Percentiles rank a stretch among this genome's conserved stretches.
Conservation (phyloP, 1,140 invertebrate genomes). For the Drosophila auraria region DNA sequence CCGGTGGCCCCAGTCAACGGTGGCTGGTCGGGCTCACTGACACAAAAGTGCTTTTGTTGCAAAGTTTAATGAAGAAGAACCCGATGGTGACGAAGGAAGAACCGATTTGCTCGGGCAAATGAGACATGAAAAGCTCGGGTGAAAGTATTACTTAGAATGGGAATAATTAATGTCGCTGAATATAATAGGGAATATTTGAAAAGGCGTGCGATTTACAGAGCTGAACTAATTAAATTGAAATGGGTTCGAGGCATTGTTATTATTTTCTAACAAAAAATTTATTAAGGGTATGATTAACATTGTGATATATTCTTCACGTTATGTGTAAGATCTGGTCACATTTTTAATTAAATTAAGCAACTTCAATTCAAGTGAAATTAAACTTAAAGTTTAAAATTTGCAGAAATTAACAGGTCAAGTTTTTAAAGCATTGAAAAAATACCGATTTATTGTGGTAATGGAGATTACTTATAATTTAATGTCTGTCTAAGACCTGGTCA, state of each 20-base stretch:
- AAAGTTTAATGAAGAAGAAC: slow-evolving; percentile 65
- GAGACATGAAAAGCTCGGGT: slow-evolving; percentile 28
- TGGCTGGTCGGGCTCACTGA: slow-evolving; percentile 61
- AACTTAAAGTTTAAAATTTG: too few species aligned
- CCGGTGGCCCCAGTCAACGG: slow-evolving; percentile 23
- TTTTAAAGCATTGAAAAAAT: too few species aligned
- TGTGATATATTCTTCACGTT: not conserved
- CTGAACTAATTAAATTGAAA: not conserved
- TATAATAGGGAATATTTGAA: slow-evolving; percentile 12
- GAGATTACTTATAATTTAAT: too few species aligned
- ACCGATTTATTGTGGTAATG: too few species aligned
- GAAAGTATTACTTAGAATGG: slow-evolving; percentile 23
- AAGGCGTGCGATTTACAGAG: not conserved
- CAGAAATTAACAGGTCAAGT: too few species aligned
- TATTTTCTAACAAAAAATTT: not conserved
- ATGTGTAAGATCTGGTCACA: too few species aligned
- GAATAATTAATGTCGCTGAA: slow-evolving; percentile 23
- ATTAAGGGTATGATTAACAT: not conserved
- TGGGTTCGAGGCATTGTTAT: not conserved
- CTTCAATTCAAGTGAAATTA: too few species aligned
- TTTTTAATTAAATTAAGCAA: too few species aligned
- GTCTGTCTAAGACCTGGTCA: not conserved
- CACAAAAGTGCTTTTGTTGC: slow-evolving; percentile 83
- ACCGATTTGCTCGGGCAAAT: slow-evolving; percentile 30
- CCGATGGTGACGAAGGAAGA: slow-evolving; percentile 13